A percentile compares a stretch with the other conserved stretches of the same genome.
These are phyloP conservation scores for Hyles vespertilio DNA, from an alignment of 1,140 invertebrate genomes.

Conservation along the genomic window DNA sequence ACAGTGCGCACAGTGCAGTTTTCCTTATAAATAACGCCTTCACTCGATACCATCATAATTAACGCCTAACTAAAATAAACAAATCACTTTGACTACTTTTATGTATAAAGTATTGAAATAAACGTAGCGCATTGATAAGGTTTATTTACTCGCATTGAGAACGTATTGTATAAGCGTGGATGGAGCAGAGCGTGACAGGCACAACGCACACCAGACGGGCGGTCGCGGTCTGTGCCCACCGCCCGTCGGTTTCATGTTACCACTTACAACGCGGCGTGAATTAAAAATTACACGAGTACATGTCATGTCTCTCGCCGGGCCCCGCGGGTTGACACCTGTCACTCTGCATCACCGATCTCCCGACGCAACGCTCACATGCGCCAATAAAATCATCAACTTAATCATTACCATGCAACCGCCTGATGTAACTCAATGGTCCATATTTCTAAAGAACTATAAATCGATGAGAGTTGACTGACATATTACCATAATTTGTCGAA, in stretches of 20 bases:
- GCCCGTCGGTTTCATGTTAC: constrained; percentile 35
- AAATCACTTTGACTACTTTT: too few relatives aligned
- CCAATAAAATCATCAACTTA: constrained; percentile 3
- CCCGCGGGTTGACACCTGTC: not conserved
- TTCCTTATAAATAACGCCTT: not conserved
- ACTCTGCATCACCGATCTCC: constrained; percentile 1
- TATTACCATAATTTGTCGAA: constrained; percentile 7
- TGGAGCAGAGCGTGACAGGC: constrained; percentile 31
- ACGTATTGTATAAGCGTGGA: constrained; percentile 19
- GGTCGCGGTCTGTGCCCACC: constrained; percentile 39
- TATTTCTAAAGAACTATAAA: constrained; percentile 2
- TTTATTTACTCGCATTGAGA: constrained; percentile 9
- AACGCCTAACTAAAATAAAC: too few relatives aligned
- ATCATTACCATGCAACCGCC: not conserved
- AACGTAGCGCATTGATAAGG: not conserved
- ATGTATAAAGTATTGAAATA: too few relatives aligned
- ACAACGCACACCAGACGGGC: constrained; percentile 26
- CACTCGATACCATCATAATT: not conserved
- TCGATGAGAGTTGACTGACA: not conserved
- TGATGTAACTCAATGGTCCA: not conserved
- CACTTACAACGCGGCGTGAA: constrained; percentile 42
- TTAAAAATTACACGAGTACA: constrained; percentile 36
- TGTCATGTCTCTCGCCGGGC: constrained; percentile 3
- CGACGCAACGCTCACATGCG: not conserved
- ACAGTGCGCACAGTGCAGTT: too few relatives aligned